A percentile compares a stretch with the other conserved stretches of the same genome.
phyloP scores from a whole-genome alignment of 2,113 vertebrate species.

The Copsychus sechellarum region DNA sequence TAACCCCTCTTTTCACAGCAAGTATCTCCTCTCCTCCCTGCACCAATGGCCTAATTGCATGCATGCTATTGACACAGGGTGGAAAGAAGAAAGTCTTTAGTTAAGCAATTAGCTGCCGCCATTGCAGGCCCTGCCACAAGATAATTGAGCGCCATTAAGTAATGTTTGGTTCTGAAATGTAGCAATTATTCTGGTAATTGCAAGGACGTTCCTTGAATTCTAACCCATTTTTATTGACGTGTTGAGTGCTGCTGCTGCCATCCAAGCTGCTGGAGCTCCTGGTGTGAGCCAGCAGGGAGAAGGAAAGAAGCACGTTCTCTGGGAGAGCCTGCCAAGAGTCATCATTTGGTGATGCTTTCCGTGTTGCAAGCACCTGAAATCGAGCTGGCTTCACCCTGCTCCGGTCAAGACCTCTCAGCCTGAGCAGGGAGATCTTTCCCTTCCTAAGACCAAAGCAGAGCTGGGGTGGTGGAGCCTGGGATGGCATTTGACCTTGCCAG shows the following conservation, averaged over 20 bases:
- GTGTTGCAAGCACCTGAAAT: not conserved
- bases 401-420: not conserved
- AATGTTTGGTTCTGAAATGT: conserved; percentile 57
- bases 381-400: not conserved
- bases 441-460: not conserved
- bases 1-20: not conserved
- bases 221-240: not conserved
- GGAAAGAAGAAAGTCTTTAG: conserved; percentile 61
- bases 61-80: conserved; percentile 3
- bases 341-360: not conserved
- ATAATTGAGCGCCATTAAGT: conserved; percentile 46
- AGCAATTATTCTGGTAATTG: conserved; percentile 56
- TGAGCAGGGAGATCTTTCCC: not conserved
- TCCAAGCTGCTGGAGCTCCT: not conserved
- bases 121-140: conserved; percentile 50
- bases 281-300: not conserved
- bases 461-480: not conserved
- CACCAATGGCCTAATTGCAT: not conserved
- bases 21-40: not conserved
- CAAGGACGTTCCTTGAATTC: conserved; percentile 34
- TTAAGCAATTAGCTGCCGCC: conserved; percentile 60
- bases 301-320: not conserved
- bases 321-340: not conserved
- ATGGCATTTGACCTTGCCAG: not conserved
- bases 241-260: not conserved